Base-by-base conservation (phyloP, 2,797 vertebrate genomes). In the Pteronotus mesoamericanus region DNA sequence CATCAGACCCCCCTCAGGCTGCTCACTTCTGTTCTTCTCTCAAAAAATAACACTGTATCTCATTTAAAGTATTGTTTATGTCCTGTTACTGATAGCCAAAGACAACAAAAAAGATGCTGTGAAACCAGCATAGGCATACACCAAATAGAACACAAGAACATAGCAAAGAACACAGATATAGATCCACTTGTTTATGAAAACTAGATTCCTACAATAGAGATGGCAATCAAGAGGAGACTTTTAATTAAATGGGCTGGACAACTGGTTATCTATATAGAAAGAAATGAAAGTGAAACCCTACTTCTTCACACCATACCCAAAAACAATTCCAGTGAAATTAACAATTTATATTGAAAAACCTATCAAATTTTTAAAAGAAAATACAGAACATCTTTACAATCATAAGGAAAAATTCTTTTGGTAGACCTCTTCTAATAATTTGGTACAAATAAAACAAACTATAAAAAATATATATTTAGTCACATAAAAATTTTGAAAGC, bases 201-300 rank as follows among this genome's bases (percentile, higher is more conserved):
- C 6, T 37, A 83, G 51, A 93, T 24, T 78, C 5, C 48, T 61
- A 86, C 68, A 68, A 78, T 34, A 2, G 21, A 71, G 32, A 22
- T 75, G 34, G 24, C 8, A 48, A 26, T 59, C 4, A 88, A 88
- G 34, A 95, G 68, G 29, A 12, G 80, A 61, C 39, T 92, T 69
- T 51, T 77, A 91, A 89, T 91, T 94, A 91, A 80, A 34, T 53
- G 21, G 19, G 42, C 29, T 68, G 11, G 55, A 91, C 6, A 94
- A 93, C 22, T 89, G 14, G n/a, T 51, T 91, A 88, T 82, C 29
- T 37, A 59, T 15, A 78, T 2, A 82, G 37, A 95, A 83, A 95
- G 22, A 93, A 94, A 85, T 53, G 88, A 88, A 92, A 94, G 96
- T 34, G 19, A 88, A 95, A 71, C 6, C 21, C 14, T 79, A 94